Evolutionary conservation across 2,113 vertebrate species (phyloP).

Genomic region (Tylochromis polylepis): DNA sequence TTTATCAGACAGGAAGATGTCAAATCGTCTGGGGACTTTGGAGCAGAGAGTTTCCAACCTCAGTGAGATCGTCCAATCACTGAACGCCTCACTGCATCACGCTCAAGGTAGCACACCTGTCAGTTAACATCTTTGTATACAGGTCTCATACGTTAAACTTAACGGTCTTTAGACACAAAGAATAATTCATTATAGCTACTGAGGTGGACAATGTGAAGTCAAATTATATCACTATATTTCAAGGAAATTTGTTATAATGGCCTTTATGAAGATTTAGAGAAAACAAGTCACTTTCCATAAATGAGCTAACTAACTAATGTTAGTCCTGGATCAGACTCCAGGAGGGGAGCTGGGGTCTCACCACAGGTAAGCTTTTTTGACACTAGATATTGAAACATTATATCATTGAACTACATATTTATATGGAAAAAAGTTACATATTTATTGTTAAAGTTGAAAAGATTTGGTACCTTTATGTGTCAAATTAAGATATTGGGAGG

Average conservation of each 20-base stretch:
- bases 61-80: neutral
- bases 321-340: neutral
- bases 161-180: neutral
- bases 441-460: neutral
- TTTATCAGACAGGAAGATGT: neutral
- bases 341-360: neutral
- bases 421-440: no score
- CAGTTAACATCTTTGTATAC: fast-evolving
- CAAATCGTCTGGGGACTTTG: neutral
- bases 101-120: neutral
- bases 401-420: no score
- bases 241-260: no score
- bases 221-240: no score
- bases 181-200: no score
- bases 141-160: fast-evolving
- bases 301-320: neutral
- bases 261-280: no score
- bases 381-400: neutral
- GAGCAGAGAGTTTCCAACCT: neutral
- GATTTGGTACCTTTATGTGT: fast-evolving
- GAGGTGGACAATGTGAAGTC: neutral
- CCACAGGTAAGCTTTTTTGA: neutral
- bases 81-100: neutral
- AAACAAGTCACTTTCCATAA: neutral
- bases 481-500: neutral